Percentiles rank a stretch among this genome's conserved stretches.
phyloP scores from a whole-genome alignment of 2,113 vertebrate genomes.

The Castor canadensis region DNA sequence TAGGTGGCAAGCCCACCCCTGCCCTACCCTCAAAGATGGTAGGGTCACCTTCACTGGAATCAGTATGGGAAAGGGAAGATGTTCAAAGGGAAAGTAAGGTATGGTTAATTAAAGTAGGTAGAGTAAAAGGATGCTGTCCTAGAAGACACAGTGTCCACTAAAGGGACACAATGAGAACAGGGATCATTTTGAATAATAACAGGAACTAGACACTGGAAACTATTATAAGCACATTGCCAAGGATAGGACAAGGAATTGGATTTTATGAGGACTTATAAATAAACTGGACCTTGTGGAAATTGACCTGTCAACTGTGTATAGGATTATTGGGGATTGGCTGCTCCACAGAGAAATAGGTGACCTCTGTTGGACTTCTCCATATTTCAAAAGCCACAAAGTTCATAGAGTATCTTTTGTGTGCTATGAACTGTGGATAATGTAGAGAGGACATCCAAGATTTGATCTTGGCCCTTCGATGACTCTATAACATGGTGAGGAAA shows the following conservation, averaged over 20 bases:
- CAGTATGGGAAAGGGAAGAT: fast-evolving
- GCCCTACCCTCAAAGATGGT: not conserved
- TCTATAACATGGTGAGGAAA: not conserved
- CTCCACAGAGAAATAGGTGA: not conserved
- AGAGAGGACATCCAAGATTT: not conserved
- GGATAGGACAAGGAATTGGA: not conserved
- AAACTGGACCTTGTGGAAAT: not conserved
- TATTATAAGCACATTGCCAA: not conserved
- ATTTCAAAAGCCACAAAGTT: not conserved
- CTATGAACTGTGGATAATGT: not conserved
- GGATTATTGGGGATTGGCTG: not conserved
- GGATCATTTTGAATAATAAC: not conserved
- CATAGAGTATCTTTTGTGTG: not conserved
- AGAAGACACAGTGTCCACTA: not conserved
- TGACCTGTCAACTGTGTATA: not conserved
- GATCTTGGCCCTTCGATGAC: not conserved
- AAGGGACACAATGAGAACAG: not conserved
- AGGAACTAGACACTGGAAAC: not conserved
- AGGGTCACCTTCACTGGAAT: not conserved
- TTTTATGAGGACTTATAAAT: slow-evolving; percentile 28
- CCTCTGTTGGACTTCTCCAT: not conserved
- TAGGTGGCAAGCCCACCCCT: not conserved
- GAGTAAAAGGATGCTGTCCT: not conserved
- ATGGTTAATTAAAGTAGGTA: not conserved
- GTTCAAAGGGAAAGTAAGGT: not conserved